Evolutionary conservation across 1,140 invertebrate genomes (phyloP), one percentile per base, ranked within the genome.

Genomic region (Hylaeus anthracinus): DNA sequence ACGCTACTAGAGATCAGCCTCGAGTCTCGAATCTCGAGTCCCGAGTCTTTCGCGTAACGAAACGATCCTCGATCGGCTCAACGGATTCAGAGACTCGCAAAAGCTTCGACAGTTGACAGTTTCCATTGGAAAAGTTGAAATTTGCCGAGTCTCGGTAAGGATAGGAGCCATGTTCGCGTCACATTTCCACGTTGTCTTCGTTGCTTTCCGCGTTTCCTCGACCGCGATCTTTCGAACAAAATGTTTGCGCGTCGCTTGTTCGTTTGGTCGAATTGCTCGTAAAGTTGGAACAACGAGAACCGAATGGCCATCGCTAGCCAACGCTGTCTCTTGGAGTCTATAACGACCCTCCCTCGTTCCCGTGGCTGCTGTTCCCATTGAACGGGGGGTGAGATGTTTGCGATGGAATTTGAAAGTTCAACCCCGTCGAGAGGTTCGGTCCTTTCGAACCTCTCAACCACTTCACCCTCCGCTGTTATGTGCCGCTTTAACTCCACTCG

Each of bases 401-500:
- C 83, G 70, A 79, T 83, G 67, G 81, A 85, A 85, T 83, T 85
- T 85, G 72, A 85, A 82, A 83, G 75, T 85, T 85, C 66, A 85
- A 85, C 81, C 81, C 71, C 56, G 81, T 67, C 77, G 77, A 83
- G 71, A 65, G 81, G 14, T 70, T 80, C 63, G 77, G 77, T 83
- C 81, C 81, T 83, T 83, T 64, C 65, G 71, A 80, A 79, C 56
- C 77, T 80, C 81, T 83, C 65, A 74, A 60, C 81, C 77, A 83
- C 81, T 83, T 80, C 81, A 83, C 77, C 71, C 81, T 80, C 60
- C 77, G 70, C 81, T 72, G 76, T 82, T 83, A 80, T 79, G 78
- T 74, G 77, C 70, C 77, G 81, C 81, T 83, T 83, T 80, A 83
- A 74, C 81, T 83, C 81, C 79, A 75, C 83, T 81, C 83, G 70